These are phyloP conservation scores for Agrenia bidenticulata DNA, from an alignment of 2,888 invertebrate species.

Conservation along the genomic window DNA sequence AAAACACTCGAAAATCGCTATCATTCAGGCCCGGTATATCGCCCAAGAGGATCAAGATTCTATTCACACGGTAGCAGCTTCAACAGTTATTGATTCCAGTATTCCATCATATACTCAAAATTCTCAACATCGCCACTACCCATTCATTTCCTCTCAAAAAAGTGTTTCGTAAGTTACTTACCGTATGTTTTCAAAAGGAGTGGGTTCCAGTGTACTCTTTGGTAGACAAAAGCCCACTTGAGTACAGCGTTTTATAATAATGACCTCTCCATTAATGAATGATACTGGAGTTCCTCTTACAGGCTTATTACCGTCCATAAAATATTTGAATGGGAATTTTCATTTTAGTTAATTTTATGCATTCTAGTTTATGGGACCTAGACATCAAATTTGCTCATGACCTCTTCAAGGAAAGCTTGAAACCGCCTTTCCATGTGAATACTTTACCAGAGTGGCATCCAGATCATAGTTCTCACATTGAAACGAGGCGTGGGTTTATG, in stretches of 20 bases:
- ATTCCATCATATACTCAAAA: background rate
- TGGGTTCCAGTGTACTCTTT: too few species aligned
- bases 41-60: conserved; percentile 18
- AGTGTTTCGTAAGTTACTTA: conserved; percentile 14
- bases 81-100: background rate
- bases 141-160: background rate
- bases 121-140: background rate
- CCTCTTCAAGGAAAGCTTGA: conserved; percentile 33
- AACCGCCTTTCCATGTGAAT: conserved; percentile 36
- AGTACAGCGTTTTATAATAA: too few species aligned
- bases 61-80: background rate
- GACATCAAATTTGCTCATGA: conserved; percentile 50
- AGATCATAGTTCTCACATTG: conserved; percentile 25
- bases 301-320: too few species aligned
- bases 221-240: too few species aligned
- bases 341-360: too few species aligned
- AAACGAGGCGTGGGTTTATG: conserved; percentile 26
- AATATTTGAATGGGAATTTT: too few species aligned
- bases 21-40: conserved; percentile 51
- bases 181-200: too few species aligned
- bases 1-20: conserved; percentile 44
- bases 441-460: conserved; percentile 47
- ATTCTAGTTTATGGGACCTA: conserved; percentile 49
- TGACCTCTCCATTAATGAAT: too few species aligned
- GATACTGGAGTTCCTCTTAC: too few species aligned